Evolutionary conservation across 2,113 vertebrate species (phyloP).

Genomic region (Xenus cinereus): DNA sequence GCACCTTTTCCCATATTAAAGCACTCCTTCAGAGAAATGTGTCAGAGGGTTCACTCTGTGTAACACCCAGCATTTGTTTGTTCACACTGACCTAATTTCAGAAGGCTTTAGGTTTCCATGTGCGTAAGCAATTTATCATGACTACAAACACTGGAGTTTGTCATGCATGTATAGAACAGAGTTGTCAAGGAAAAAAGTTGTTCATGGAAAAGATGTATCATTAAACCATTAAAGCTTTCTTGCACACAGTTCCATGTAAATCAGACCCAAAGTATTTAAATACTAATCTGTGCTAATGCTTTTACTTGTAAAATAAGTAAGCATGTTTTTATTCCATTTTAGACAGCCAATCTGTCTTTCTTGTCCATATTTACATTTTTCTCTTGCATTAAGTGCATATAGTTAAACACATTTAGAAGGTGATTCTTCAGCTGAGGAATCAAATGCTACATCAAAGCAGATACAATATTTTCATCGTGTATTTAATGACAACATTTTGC

Average conservation of each 20-base stretch:
- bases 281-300: not conserved
- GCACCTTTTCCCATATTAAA: not conserved
- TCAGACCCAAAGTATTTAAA: not conserved
- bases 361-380: not conserved
- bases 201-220: not conserved
- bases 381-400: not conserved
- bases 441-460: constrained; percentile 21
- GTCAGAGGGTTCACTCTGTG: not conserved
- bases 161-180: not conserved
- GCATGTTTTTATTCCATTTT: not conserved
- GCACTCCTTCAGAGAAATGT: not conserved
- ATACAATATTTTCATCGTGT: not conserved
- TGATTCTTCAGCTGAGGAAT: not conserved
- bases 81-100: constrained; percentile 34
- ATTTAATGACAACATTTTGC: constrained; percentile 11
- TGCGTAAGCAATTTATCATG: constrained; percentile 5
- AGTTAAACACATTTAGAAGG: not conserved
- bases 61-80: not conserved
- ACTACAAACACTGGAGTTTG: not conserved
- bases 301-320: not conserved
- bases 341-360: not conserved
- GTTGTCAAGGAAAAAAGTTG: not conserved
- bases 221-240: not conserved
- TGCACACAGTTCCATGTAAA: not conserved
- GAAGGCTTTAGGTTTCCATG: constrained; percentile 4